phyloP scores from a whole-genome alignment of 2,888 invertebrate genomes.

The Aleiodes alternator region DNA sequence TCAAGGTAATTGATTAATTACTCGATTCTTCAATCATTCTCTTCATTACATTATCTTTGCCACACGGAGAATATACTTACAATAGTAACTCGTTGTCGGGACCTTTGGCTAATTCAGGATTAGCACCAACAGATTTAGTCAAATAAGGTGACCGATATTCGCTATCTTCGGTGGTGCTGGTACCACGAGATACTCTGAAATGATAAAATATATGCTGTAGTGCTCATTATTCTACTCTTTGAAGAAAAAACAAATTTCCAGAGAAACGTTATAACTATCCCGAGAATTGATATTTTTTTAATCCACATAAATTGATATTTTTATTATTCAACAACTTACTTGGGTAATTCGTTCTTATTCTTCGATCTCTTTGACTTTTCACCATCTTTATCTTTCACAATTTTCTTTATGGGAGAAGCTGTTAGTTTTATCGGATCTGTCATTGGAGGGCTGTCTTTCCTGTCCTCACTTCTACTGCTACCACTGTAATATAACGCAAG shows the following conservation, averaged over 20 bases:
- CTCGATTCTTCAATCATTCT: not conserved
- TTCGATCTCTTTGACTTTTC: constrained; percentile 74
- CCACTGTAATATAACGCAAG: constrained; percentile 39
- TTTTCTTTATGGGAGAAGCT: constrained; percentile 71
- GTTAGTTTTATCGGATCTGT: constrained; percentile 72
- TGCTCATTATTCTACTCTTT: no score
- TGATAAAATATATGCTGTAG: no score
- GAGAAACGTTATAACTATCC: no score
- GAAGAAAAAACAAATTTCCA: not conserved
- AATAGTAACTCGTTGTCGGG: constrained; percentile 86
- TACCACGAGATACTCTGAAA: constrained; percentile 74
- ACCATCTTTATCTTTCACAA: constrained; percentile 64
- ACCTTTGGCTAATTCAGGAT: constrained; percentile 84
- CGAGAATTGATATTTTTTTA: constrained; percentile 22
- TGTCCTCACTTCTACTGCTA: constrained; percentile 70
- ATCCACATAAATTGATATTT: no score
- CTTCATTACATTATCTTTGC: constrained; percentile 38
- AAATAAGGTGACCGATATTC: constrained; percentile 80
- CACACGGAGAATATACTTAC: constrained; percentile 78
- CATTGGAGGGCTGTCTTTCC: constrained; percentile 70
- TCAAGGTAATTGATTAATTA: constrained; percentile 4
- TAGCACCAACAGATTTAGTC: constrained; percentile 81
- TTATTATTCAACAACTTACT: constrained; percentile 64
- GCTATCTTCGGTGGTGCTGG: constrained; percentile 76
- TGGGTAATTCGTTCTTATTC: constrained; percentile 74